Evolutionary conservation across 2,113 vertebrate species (phyloP).

Genomic region (Neotragus pygmaeus): DNA sequence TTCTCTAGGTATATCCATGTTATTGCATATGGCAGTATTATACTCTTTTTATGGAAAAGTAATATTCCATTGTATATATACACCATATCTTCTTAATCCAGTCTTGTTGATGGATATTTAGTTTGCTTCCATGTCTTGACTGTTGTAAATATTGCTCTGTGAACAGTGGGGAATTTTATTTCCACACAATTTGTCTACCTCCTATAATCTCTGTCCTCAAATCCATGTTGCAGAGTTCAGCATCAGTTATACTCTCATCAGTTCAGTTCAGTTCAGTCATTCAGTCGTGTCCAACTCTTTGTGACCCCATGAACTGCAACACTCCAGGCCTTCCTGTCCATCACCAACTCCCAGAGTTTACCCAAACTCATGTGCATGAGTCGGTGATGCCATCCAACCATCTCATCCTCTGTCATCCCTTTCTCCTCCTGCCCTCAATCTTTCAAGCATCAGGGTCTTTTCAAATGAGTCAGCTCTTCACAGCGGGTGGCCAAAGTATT

Average conservation of each 20-base stretch:
- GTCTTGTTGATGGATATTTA: background rate
- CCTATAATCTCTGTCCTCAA: background rate
- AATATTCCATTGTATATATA: background rate
- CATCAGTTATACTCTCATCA: background rate
- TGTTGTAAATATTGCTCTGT: background rate
- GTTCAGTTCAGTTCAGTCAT: background rate
- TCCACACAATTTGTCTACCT: background rate
- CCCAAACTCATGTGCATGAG: background rate
- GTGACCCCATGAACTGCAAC: background rate
- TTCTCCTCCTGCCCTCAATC: too few relatives aligned
- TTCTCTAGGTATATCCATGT: background rate
- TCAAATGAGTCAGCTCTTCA: too few relatives aligned
- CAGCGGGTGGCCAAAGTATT: too few relatives aligned
- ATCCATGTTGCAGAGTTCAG: background rate
- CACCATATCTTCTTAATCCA: background rate
- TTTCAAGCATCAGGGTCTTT: too few relatives aligned
- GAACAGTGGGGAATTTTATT: background rate
- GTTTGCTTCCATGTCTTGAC: background rate
- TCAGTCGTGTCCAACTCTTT: background rate
- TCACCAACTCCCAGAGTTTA: background rate
- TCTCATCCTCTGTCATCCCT: background rate
- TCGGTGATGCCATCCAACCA: background rate
- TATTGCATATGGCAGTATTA: background rate
- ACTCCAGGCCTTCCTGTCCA: background rate
- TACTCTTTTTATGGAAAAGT: background rate